A percentile compares a stretch with the other conserved stretches of the same genome.
These are phyloP conservation scores for Muricea muricata DNA, from an alignment of 92 coral and sea anemone species.

Conservation along the genomic window DNA sequence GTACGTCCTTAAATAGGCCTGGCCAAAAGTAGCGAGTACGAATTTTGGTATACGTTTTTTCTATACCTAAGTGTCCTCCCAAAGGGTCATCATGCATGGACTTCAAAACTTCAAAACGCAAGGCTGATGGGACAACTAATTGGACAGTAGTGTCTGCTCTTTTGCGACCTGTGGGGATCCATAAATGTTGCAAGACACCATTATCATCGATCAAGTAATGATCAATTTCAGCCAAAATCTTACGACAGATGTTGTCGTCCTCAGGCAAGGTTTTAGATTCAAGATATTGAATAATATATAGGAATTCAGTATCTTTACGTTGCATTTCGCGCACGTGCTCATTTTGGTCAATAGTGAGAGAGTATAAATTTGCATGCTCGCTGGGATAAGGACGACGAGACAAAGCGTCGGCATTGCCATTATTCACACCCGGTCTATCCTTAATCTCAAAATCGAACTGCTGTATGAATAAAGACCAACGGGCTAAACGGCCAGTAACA, in stretches of 20 bases:
- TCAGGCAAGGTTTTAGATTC: constrained; percentile 47
- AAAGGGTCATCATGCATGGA: constrained; percentile 60
- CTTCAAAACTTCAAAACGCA: constrained; percentile 58
- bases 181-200: constrained; percentile 6
- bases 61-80: constrained; percentile 69
- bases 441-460: constrained; percentile 50
- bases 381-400: too few species aligned
- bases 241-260: constrained; percentile 10
- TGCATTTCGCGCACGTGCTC: constrained; percentile 42
- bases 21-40: constrained; percentile 58
- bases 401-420: constrained; percentile 27
- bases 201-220: not conserved
- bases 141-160: constrained; percentile 27
- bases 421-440: constrained; percentile 37
- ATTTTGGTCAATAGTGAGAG: not conserved
- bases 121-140: constrained; percentile 48
- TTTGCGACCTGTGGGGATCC: constrained; percentile 22
- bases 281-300: constrained; percentile 43
- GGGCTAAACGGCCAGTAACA: constrained; percentile 48
- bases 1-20: constrained; percentile 64
- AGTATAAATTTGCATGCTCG: not conserved
- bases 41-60: constrained; percentile 65
- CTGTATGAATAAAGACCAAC: constrained; percentile 44
- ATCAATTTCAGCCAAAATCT: not conserved
- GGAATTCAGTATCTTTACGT: constrained; percentile 39